A percentile compares a stretch with the other conserved stretches of the same genome.
Conservation (phyloP, 2,888 invertebrate genomes). For the Lumbricus terrestris region DNA sequence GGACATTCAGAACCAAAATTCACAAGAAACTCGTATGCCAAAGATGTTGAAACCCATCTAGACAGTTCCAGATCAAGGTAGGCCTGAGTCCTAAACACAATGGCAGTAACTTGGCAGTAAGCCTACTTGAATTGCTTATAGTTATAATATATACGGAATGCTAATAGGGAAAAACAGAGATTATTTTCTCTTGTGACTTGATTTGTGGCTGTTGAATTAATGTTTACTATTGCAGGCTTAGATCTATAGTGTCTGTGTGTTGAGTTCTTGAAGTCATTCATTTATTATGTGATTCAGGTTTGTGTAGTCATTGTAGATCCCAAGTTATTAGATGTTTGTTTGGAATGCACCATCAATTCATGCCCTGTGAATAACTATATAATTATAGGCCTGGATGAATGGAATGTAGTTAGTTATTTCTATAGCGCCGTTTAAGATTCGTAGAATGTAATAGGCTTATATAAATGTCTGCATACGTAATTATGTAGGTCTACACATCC, state of each 20-base stretch:
- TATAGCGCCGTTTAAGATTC: too few relatives aligned
- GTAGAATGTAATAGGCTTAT: too few relatives aligned
- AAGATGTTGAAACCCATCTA: background rate
- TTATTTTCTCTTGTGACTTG: background rate
- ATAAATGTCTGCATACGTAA: too few relatives aligned
- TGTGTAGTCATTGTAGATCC: background rate
- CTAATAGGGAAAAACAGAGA: background rate
- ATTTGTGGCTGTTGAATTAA: too few relatives aligned
- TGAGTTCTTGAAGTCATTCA: too few relatives aligned
- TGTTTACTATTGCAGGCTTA: too few relatives aligned
- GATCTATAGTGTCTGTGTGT: too few relatives aligned
- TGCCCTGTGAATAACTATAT: background rate
- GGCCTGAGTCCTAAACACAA: background rate
- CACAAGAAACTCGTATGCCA: background rate
- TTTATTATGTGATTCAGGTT: background rate
- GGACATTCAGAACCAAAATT: background rate
- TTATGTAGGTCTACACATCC: background rate
- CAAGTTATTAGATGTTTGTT: background rate
- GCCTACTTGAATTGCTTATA: too few relatives aligned
- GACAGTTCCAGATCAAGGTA: background rate
- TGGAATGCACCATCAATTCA: background rate
- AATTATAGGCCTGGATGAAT: too few relatives aligned
- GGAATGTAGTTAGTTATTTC: too few relatives aligned
- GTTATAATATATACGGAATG: too few relatives aligned
- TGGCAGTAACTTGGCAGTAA: too few relatives aligned